A percentile compares a stretch with the other conserved stretches of the same genome.
These are phyloP conservation scores for Psilanteris sp. DNA, from an alignment of 1,140 invertebrate genomes.

Conservation along the genomic window DNA sequence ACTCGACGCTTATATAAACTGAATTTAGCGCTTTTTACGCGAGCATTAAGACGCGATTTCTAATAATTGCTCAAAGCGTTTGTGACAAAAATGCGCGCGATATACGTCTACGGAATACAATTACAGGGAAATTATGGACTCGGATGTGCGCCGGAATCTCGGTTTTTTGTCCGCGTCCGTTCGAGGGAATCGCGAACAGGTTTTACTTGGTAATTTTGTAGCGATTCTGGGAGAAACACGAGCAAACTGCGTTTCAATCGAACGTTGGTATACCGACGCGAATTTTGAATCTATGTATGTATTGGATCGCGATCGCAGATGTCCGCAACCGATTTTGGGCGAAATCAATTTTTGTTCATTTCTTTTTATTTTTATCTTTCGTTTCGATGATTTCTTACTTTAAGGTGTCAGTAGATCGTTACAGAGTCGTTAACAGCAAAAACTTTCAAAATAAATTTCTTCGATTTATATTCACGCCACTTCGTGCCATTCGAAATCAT, in stretches of 20 bases:
- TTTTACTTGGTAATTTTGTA: constrained; percentile 40
- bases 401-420: no score
- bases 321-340: no score
- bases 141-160: constrained; percentile 11
- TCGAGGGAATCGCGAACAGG: constrained; percentile 29
- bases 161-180: constrained; percentile 8
- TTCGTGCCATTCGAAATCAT: no score
- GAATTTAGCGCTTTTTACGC: constrained; percentile 16
- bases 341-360: no score
- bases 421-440: no score
- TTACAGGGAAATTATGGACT: constrained; percentile 51
- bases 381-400: no score
- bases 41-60: constrained; percentile 21
- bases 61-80: constrained; percentile 28
- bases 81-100: constrained; percentile 35
- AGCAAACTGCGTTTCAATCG: constrained; percentile 39
- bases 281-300: no score
- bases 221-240: constrained; percentile 16
- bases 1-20: constrained; percentile 30
- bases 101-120: constrained; percentile 28
- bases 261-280: constrained; percentile 8
- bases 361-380: no score
- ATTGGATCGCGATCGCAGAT: no score
- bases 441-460: no score
- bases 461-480: no score